Percentiles rank a stretch among this genome's conserved stretches.
Evolutionary conservation across 92 coral and sea anemone genomes (phyloP).

Genomic region (Pocillopora meandrina): DNA sequence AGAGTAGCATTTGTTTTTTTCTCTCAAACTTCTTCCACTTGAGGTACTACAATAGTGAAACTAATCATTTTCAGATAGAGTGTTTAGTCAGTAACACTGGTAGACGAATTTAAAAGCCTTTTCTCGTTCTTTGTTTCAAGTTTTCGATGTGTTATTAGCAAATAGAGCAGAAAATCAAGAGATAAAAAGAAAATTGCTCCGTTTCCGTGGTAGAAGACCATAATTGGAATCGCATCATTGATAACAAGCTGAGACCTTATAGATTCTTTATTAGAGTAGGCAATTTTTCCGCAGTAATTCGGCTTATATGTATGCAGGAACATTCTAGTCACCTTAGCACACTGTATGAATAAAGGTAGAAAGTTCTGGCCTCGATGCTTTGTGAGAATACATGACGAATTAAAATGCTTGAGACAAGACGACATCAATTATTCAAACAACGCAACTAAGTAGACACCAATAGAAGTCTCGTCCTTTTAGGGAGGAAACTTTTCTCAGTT

Average conservation of each 20-base stretch:
- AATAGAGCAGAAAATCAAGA: background rate
- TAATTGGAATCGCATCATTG: background rate
- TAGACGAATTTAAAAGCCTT: slow-evolving; percentile 1
- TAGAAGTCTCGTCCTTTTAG: too few relatives aligned
- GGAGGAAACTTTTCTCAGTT: too few relatives aligned
- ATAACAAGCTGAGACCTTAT: background rate
- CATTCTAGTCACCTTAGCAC: background rate
- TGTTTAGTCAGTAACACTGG: background rate
- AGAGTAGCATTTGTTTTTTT: too few relatives aligned
- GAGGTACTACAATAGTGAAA: background rate
- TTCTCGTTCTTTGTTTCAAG: background rate
- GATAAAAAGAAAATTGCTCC: background rate
- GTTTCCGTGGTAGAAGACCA: background rate
- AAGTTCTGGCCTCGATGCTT: background rate
- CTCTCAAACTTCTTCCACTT: too few relatives aligned
- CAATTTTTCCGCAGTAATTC: background rate
- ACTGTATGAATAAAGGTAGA: background rate
- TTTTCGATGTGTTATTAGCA: slow-evolving; percentile 21
- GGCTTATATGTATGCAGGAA: background rate
- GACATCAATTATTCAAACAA: background rate
- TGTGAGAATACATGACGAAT: background rate
- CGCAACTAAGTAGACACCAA: background rate
- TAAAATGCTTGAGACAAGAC: background rate
- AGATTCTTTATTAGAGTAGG: background rate
- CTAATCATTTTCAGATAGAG: background rate